Percentiles rank a stretch among this genome's conserved stretches.
Evolutionary conservation across 2,888 invertebrate genomes (phyloP).

Genomic region (Coenonympha glycerion): DNA sequence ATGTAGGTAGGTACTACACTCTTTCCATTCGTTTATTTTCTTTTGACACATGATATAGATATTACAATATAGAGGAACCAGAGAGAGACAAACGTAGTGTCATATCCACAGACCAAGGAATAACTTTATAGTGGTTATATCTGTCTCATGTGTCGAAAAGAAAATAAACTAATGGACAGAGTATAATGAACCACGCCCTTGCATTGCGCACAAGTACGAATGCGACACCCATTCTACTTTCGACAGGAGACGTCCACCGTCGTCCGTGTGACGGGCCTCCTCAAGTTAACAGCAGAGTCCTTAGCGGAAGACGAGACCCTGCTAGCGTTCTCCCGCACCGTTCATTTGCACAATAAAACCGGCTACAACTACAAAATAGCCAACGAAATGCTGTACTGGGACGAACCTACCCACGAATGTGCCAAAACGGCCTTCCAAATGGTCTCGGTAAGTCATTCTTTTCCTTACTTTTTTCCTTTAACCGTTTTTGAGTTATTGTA

Average conservation of each 20-base stretch:
- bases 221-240: background rate
- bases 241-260: conserved; percentile 59
- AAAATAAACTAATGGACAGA: too few relatives aligned
- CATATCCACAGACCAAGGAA: too few relatives aligned
- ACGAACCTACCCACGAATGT: conserved; percentile 63
- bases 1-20: too few relatives aligned
- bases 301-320: conserved; percentile 67
- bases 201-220: too few relatives aligned
- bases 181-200: too few relatives aligned
- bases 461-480: background rate
- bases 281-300: conserved; percentile 74
- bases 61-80: too few relatives aligned
- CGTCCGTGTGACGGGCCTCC: conserved; percentile 79
- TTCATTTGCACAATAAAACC: conserved; percentile 66
- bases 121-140: too few relatives aligned
- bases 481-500: too few relatives aligned
- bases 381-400: conserved; percentile 81
- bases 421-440: conserved; percentile 45
- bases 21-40: too few relatives aligned
- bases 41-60: too few relatives aligned
- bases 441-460: conserved; percentile 44
- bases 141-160: too few relatives aligned
- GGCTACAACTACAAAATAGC: conserved; percentile 76
- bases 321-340: conserved; percentile 76
- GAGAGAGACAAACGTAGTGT: too few relatives aligned